A percentile compares a stretch with the other conserved stretches of the same genome.
Conservation (phyloP, 1,140 invertebrate genomes). For the Epicauta chinensis region DNA sequence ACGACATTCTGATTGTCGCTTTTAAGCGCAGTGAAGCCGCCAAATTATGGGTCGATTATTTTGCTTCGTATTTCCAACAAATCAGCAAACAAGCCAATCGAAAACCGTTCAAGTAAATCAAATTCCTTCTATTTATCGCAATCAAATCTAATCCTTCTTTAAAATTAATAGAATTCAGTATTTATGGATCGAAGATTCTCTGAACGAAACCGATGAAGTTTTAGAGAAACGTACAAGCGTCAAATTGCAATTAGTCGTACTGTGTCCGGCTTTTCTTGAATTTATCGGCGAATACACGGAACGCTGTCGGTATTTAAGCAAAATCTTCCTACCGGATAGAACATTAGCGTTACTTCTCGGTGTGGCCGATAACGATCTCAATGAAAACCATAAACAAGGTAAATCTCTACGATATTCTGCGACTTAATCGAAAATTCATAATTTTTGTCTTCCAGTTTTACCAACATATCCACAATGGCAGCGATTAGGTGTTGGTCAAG, state of each 20-base stretch:
- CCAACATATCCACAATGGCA: slow-evolving; percentile 69
- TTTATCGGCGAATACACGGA: slow-evolving; percentile 50
- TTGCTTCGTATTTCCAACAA: slow-evolving; percentile 72
- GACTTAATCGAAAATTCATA: background rate
- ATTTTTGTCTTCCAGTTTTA: slow-evolving; percentile 47
- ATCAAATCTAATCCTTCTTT: slow-evolving; percentile 4
- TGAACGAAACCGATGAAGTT: slow-evolving; percentile 46
- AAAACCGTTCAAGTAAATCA: slow-evolving; percentile 38
- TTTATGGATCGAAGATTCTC: slow-evolving; percentile 63
- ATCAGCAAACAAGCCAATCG: slow-evolving; percentile 60
- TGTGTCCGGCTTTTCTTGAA: slow-evolving; percentile 66
- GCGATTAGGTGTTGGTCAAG: slow-evolving; percentile 63
- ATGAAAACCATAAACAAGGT: slow-evolving; percentile 53
- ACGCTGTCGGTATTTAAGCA: slow-evolving; percentile 51
- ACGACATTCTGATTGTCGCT: slow-evolving; percentile 73
- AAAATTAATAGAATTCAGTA: slow-evolving; percentile 56
- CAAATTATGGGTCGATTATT: slow-evolving; percentile 70
- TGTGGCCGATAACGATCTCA: slow-evolving; percentile 57
- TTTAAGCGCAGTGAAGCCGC: slow-evolving; percentile 68
- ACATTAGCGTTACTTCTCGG: slow-evolving; percentile 74
- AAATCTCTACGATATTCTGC: slow-evolving; percentile 10
- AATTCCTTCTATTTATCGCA: slow-evolving; percentile 5
- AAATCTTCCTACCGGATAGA: slow-evolving; percentile 60
- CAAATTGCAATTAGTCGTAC: slow-evolving; percentile 68
- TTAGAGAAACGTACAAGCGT: slow-evolving; percentile 54